Evolutionary conservation across 2,797 vertebrate genomes (phyloP).

Genomic region (Diplodus sargus): DNA sequence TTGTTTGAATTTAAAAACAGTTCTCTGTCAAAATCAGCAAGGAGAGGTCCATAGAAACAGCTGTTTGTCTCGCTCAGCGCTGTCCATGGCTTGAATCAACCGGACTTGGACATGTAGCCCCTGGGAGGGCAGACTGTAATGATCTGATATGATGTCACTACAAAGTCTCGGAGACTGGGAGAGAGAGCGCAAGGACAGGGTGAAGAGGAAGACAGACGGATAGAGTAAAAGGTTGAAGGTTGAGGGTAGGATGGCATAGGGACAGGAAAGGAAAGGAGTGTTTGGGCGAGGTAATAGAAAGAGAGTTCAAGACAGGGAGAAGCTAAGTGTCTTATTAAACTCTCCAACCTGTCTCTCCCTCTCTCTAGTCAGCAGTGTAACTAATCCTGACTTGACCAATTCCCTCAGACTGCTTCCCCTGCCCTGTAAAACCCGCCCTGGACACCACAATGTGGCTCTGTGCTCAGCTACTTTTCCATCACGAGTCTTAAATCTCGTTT

Average conservation of each 20-base stretch:
- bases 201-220: constrained; percentile 20
- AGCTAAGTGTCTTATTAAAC: constrained; percentile 60
- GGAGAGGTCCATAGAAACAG: background rate
- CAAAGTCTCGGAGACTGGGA: constrained; percentile 1
- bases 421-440: constrained; percentile 29
- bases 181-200: constrained; percentile 1
- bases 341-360: constrained; percentile 51
- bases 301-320: constrained; percentile 48
- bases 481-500: constrained; percentile 36
- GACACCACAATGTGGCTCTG: constrained; percentile 33
- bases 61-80: too few species aligned
- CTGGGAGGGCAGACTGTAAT: too few species aligned
- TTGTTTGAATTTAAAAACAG: background rate
- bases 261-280: constrained; percentile 20
- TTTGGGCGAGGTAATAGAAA: constrained; percentile 47
- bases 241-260: constrained; percentile 32
- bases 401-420: constrained; percentile 35
- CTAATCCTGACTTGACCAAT: constrained; percentile 68
- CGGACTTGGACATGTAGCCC: too few species aligned
- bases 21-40: background rate
- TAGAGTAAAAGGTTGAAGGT: constrained; percentile 35
- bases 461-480: constrained; percentile 45
- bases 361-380: constrained; percentile 61
- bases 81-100: too few species aligned
- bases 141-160: too few species aligned